A percentile compares a stretch with the other conserved stretches of the same genome.
phyloP scores from a whole-genome alignment of 2,888 invertebrate species.

The Tachina fera region DNA sequence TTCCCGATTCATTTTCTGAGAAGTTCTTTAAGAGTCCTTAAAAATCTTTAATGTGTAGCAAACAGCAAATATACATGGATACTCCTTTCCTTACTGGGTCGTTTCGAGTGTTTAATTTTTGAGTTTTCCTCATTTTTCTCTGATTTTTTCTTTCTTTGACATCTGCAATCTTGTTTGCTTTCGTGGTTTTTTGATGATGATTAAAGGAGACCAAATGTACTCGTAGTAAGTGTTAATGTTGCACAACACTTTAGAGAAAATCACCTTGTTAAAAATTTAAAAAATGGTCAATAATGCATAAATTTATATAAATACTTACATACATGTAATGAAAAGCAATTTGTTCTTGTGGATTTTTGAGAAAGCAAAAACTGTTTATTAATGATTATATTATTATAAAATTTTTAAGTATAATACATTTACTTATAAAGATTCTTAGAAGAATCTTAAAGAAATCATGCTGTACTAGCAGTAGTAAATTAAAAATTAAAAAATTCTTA shows the following conservation, averaged over 20 bases:
- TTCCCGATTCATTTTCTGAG: too few species aligned
- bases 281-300: constrained; percentile 42
- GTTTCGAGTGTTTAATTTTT: neutral
- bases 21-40: too few species aligned
- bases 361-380: constrained; percentile 38
- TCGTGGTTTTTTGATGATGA: constrained; percentile 8
- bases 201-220: constrained; percentile 27
- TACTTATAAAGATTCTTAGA: neutral
- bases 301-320: neutral
- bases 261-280: constrained; percentile 48
- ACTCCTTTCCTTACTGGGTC: constrained; percentile 24
- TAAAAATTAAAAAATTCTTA: too few species aligned
- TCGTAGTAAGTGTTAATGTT: constrained; percentile 11
- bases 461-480: neutral
- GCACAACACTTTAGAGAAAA: neutral
- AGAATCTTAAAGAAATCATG: neutral
- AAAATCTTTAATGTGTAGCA: too few species aligned
- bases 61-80: too few species aligned
- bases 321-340: neutral
- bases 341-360: neutral
- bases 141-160: constrained; percentile 29
- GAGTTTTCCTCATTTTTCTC: neutral
- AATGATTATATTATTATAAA: constrained; percentile 36
- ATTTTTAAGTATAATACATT: neutral
- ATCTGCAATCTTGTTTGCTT: constrained; percentile 34